Percentiles rank a stretch among this genome's conserved stretches.
Conservation (phyloP, 2,888 invertebrate genomes). For the Timema cristinae region DNA sequence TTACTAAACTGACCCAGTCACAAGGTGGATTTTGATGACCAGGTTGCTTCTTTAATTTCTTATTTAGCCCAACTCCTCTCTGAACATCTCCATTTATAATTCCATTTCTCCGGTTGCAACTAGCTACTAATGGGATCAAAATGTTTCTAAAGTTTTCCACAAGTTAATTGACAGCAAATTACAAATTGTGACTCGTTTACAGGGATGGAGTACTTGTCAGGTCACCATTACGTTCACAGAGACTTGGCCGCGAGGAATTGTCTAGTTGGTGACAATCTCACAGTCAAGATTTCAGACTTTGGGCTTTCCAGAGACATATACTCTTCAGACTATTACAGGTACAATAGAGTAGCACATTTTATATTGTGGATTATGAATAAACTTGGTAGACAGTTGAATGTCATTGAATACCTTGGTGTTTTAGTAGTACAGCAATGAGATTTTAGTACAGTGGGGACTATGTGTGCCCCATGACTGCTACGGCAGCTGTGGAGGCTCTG, state of each 20-base stretch:
- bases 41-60: too few relatives aligned
- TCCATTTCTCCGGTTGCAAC: not conserved
- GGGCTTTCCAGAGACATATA: conserved; percentile 90
- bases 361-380: too few relatives aligned
- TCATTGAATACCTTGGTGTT: too few relatives aligned
- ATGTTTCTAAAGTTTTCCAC: not conserved
- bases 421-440: too few relatives aligned
- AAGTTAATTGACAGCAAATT: not conserved
- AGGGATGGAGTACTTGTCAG: conserved; percentile 83
- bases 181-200: conserved; percentile 35
- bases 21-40: too few relatives aligned
- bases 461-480: too few relatives aligned
- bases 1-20: too few relatives aligned
- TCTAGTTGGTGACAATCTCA: conserved; percentile 88
- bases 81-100: not conserved
- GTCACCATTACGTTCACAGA: conserved; percentile 93
- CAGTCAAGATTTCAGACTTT: conserved; percentile 96
- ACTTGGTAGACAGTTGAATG: too few relatives aligned
- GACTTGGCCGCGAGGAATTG: conserved; percentile 96
- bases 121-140: too few relatives aligned
- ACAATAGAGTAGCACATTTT: conserved; percentile 12
- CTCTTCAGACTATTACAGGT: conserved; percentile 87
- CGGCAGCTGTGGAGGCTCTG: too few relatives aligned
- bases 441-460: too few relatives aligned
- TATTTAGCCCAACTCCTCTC: not conserved